phyloP scores from a whole-genome alignment of 2,113 vertebrate species.

The Phylloscopus trochilus region DNA sequence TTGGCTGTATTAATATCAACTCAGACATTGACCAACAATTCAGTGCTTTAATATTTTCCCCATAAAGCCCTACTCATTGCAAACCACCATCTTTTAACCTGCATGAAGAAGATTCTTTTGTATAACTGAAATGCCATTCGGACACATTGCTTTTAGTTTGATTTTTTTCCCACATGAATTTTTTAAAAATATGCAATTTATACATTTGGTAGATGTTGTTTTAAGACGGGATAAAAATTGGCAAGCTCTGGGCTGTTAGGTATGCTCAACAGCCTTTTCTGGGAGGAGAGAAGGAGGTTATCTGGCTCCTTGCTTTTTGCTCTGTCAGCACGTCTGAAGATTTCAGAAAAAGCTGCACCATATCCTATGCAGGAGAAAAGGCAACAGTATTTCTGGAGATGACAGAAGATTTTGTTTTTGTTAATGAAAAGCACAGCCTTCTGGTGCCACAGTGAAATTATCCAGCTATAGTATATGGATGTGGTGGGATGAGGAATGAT shows the following conservation, averaged over 20 bases:
- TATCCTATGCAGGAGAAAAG: not conserved
- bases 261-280: not conserved
- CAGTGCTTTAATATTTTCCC: not conserved
- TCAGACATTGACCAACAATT: not conserved
- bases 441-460: not conserved
- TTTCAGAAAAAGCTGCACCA: not conserved
- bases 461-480: not conserved
- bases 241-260: not conserved
- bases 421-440: not conserved
- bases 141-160: not conserved
- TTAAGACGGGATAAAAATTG: not conserved
- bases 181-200: accelerated
- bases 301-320: conserved; percentile 1
- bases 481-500: not conserved
- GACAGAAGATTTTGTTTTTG: not conserved
- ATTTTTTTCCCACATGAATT: not conserved
- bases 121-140: not conserved
- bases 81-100: not conserved
- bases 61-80: not conserved
- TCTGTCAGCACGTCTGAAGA: conserved; percentile 23
- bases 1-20: not conserved
- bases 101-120: not conserved
- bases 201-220: not conserved
- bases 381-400: not conserved
- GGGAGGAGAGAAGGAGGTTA: not conserved